These are phyloP conservation scores for Agrenia bidenticulata DNA, from an alignment of 2,888 invertebrate genomes.

Conservation along the genomic window DNA sequence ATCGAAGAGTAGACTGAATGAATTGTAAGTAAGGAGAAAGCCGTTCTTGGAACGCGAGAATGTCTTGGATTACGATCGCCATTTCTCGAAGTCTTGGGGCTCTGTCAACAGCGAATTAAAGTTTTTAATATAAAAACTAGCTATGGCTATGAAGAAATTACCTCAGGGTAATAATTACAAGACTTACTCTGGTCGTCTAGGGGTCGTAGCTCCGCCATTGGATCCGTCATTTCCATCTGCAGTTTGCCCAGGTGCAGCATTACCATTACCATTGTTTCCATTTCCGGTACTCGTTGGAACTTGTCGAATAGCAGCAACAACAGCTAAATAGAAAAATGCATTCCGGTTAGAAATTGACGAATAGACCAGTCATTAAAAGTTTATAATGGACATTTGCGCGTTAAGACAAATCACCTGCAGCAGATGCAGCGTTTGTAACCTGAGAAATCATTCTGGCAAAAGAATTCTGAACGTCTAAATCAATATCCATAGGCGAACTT, in stretches of 20 bases:
- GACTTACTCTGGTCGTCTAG: constrained; percentile 32
- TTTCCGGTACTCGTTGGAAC: constrained; percentile 17
- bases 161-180: not conserved
- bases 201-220: constrained; percentile 3
- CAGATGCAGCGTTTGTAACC: constrained; percentile 44
- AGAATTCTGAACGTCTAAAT: constrained; percentile 32
- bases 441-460: constrained; percentile 47
- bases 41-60: constrained; percentile 44
- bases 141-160: not conserved
- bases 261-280: not conserved
- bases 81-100: constrained; percentile 46
- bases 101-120: constrained; percentile 24
- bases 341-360: too few species aligned
- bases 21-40: constrained; percentile 47
- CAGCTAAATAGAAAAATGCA: constrained; percentile 13
- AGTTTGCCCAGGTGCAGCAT: not conserved
- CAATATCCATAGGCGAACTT: constrained; percentile 40
- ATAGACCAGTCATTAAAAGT: too few species aligned
- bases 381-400: too few species aligned
- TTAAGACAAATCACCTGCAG: constrained; percentile 24
- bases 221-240: not conserved
- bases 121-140: not conserved
- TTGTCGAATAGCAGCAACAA: constrained; percentile 36
- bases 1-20: constrained; percentile 38
- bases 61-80: constrained; percentile 45